Percentiles rank a stretch among this genome's conserved stretches.
Conservation (phyloP, 2,113 vertebrate species). For the Lepisosteus osseus region DNA sequence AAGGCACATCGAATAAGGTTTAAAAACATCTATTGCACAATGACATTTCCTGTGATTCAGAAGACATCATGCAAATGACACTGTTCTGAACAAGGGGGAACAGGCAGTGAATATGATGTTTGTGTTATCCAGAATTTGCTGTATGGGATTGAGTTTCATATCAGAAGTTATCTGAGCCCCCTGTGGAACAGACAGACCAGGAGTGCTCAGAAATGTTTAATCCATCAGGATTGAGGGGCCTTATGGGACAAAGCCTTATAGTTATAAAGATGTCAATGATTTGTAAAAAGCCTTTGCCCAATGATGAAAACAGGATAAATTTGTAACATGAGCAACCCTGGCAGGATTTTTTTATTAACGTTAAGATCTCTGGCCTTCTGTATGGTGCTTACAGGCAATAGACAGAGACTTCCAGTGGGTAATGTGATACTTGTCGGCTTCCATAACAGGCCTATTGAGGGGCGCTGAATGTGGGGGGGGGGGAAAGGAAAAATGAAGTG, state of each 20-base stretch:
- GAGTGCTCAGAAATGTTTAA: not conserved
- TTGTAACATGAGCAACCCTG: slow-evolving; percentile 24
- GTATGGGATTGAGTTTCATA: not conserved
- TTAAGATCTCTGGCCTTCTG: slow-evolving; percentile 9
- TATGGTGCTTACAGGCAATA: slow-evolving; percentile 24
- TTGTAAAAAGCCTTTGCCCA: slow-evolving; percentile 3
- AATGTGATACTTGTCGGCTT: slow-evolving; percentile 31
- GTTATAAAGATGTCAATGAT: slow-evolving; percentile 2
- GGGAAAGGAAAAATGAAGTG: not conserved
- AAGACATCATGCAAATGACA: too few relatives aligned
- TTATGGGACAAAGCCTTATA: not conserved
- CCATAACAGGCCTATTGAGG: slow-evolving; percentile 35
- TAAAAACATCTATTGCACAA: too few relatives aligned
- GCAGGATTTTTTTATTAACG: slow-evolving; percentile 5
- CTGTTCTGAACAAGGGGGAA: too few relatives aligned
- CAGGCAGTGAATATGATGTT: too few relatives aligned
- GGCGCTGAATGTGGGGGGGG: slow-evolving; percentile 12
- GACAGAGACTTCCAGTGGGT: slow-evolving; percentile 29
- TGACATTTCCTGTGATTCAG: too few relatives aligned
- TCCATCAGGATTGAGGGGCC: slow-evolving; percentile 3
- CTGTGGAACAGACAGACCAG: not conserved
- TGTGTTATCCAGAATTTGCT: not conserved
- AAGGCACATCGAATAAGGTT: too few relatives aligned
- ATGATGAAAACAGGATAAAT: slow-evolving; percentile 33
- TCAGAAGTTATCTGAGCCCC: not conserved